Percentiles rank a stretch among this genome's conserved stretches.
phyloP scores from a whole-genome alignment of 2,113 vertebrate genomes.

The Podilymbus podiceps region DNA sequence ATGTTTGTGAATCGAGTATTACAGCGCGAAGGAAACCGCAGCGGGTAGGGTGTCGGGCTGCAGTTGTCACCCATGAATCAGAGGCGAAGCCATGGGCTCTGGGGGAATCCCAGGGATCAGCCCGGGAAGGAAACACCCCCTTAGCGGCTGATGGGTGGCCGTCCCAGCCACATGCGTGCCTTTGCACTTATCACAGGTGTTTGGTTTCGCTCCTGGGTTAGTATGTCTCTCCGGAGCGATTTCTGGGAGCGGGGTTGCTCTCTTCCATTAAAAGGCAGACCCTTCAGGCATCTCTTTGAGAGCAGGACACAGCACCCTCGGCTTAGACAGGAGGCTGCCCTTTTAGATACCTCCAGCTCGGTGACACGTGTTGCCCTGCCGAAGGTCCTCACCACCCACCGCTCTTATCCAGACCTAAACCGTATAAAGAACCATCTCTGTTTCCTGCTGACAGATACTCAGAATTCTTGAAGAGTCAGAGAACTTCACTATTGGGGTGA shows the following conservation, averaged over 20 bases:
- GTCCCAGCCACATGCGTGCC: not conserved
- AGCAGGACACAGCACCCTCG: not conserved
- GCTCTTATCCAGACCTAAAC: not conserved
- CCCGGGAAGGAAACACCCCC: not conserved
- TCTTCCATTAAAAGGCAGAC: not conserved
- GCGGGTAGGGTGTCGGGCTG: not conserved
- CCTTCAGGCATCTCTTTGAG: not conserved
- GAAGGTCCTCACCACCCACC: not conserved
- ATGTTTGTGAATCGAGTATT: not conserved
- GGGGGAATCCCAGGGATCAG: slow-evolving; percentile 32
- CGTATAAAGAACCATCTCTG: not conserved
- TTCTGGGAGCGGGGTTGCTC: not conserved
- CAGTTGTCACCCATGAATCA: slow-evolving; percentile 47
- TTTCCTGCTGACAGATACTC: not conserved
- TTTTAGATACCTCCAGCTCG: not conserved
- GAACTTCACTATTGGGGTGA: not conserved
- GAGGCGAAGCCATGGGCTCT: not conserved
- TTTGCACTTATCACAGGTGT: not conserved
- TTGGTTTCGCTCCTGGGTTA: not conserved
- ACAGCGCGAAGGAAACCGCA: not conserved
- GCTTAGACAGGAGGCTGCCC: not conserved
- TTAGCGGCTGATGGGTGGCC: not conserved
- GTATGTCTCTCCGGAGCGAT: not conserved
- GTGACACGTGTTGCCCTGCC: not conserved
- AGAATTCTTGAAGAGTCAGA: not conserved